Evolutionary conservation across 1,140 invertebrate genomes (phyloP), one percentile per base, ranked within the genome.

Genomic region (Pararge aegeria): DNA sequence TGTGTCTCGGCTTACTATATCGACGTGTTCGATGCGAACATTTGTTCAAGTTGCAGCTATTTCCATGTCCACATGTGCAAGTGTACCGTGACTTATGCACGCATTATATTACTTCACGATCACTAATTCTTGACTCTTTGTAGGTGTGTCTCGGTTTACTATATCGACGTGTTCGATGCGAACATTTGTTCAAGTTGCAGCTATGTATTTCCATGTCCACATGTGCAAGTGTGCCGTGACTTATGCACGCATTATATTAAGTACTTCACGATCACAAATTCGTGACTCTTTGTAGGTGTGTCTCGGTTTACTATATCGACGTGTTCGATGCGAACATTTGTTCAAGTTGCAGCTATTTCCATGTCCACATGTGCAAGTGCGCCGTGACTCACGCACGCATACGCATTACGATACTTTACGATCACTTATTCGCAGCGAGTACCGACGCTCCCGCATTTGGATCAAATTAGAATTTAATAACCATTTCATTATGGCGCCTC

Each of bases 131-230:
- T n/a, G n/a, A n/a, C n/a, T n/a, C n/a, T n/a, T n/a, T n/a, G n/a
- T n/a, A n/a, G n/a, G n/a, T n/a, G n/a, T n/a, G n/a, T n/a, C n/a
- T n/a, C n/a, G n/a, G n/a, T n/a, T n/a, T 4, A 7, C 27, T 27
- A 27, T 27, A 27, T 27, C 27, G 10, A 9, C 10, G 27, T 27
- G 57, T 65, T 62, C 64, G 55, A 75, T 71, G 70, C 58, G 70
- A 76, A 80, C 83, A 83, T 85, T 85, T 85, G 78, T 85, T 78
- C 66, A 80, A 79, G 74, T 83, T 70, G 67, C 73, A 74, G 73
- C 83, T 82, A 86, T n/a, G n/a, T n/a, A n/a, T 86, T 83, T 82
- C 82, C 78, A 83, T 73, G 71, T 80, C 71, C 80, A 84, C 85
- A 82, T 80, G 74, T 81, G 75, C 74, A 81, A 75, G 74, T 80